Conservation (phyloP, 2,113 vertebrate species). For the Paracanthobrama guichenoti region DNA sequence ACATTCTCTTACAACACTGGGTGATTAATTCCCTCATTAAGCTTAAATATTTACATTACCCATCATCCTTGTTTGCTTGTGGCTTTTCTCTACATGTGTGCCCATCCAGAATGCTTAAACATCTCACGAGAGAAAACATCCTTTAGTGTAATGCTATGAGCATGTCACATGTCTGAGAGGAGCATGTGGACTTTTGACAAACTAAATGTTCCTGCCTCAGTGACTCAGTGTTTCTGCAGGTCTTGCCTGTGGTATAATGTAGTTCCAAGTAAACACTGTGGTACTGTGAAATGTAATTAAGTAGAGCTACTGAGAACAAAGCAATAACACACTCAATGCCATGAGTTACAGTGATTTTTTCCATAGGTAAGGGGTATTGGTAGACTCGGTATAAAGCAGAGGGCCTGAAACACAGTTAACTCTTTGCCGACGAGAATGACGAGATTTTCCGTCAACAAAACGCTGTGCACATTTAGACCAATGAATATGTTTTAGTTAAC, state of each 20-base stretch:
- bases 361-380: background rate
- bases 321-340: background rate
- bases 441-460: too few species aligned
- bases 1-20: background rate
- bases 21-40: background rate
- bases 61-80: background rate
- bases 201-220: background rate
- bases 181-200: background rate
- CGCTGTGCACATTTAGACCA: too few species aligned
- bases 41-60: slow-evolving; percentile 20
- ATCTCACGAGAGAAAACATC: slow-evolving; percentile 63
- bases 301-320: background rate
- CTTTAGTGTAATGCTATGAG: slow-evolving; percentile 61
- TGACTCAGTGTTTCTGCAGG: slow-evolving; percentile 34
- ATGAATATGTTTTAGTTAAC: too few species aligned
- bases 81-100: slow-evolving; percentile 43
- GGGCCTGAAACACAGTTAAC: background rate
- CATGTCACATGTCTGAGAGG: slow-evolving; percentile 23
- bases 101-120: slow-evolving; percentile 37
- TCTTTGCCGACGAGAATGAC: too few species aligned
- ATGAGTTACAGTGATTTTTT: background rate
- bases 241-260: background rate
- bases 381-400: background rate
- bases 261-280: slow-evolving; percentile 18
- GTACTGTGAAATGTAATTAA: background rate